Base-by-base conservation (phyloP, 1,140 invertebrate species). In the Atta texana region DNA sequence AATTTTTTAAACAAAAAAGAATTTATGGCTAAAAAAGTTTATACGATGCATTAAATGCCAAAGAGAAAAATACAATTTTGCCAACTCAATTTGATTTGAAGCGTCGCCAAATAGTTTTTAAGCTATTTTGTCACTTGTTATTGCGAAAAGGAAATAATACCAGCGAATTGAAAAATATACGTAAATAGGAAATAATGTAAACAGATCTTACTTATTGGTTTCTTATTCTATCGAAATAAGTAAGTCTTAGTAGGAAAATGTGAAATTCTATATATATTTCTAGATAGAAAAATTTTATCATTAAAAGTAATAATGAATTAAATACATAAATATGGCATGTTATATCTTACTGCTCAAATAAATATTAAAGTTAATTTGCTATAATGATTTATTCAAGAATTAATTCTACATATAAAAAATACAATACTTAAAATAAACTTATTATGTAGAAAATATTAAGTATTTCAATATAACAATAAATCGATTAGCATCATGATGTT, bases 1-100 rank as follows among this genome's bases (percentile, higher is more conserved):
- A 49, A 63, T 49, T 34, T 63, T 84, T 16, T 49, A 24, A 14
- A 14, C 14, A 59, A 49, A 7, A 49, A 57, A 63, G 18, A 84
- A 2, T 75, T 74, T 44, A 10, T 44, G 8, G 31, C 16, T 24
- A 31, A 82, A 82, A 81, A 75, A 34, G 12, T 2, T 81, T 3
- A 64, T 34, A 49, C 7, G 53, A 82, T 61, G 24, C 3, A 34
- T 61, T 84, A 61, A 84, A 75, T 14, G 8, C n/a, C 39, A 74
- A 18, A 74, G n/a, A 14, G 18, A 61, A 21, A 75, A 51, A 49
- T 61, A 14, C 2, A 18, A 84, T 84, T 51, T 16, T 24, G 39
- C 28, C 55, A 82, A 74, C 14, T 63, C 55, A 61, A 82, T 49
- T 74, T 1, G 53, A 59, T 72, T 74, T 84, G 80, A 75, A 61